These are phyloP conservation scores for Cyprinodon tularosa DNA, from an alignment of 2,113 vertebrate species.

Conservation along the genomic window DNA sequence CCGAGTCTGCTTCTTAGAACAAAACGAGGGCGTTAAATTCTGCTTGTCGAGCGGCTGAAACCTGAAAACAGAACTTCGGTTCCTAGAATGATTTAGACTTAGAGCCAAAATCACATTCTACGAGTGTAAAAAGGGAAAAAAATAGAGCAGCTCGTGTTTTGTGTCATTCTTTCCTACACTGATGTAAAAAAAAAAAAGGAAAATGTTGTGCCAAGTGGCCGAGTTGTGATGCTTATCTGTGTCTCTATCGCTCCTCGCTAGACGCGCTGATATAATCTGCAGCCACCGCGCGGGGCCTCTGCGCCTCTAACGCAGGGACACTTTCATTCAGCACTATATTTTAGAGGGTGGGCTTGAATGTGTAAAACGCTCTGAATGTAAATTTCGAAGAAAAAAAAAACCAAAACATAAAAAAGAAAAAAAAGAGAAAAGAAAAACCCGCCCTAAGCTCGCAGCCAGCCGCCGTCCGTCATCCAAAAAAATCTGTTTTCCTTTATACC, in stretches of 20 bases:
- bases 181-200: not conserved
- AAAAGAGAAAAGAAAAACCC: not conserved
- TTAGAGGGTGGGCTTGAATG: not conserved
- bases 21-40: constrained; percentile 63
- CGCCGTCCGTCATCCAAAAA: too few relatives aligned
- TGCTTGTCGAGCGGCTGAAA: constrained; percentile 40
- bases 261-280: constrained; percentile 61
- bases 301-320: constrained; percentile 28
- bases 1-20: constrained; percentile 76
- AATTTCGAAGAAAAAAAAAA: not conserved
- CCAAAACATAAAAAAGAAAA: too few relatives aligned
- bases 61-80: constrained; percentile 55
- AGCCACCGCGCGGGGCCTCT: constrained; percentile 41
- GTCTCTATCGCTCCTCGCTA: constrained; percentile 55
- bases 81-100: constrained; percentile 72
- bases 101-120: constrained; percentile 38
- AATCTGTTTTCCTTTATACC: too few relatives aligned
- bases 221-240: constrained; percentile 58
- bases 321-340: not conserved
- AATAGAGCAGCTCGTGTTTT: constrained; percentile 2
- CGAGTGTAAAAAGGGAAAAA: constrained; percentile 23
- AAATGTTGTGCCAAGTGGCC: constrained; percentile 30
- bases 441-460: not conserved
- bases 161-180: constrained; percentile 36
- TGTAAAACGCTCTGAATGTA: not conserved